Percentiles rank a stretch among this genome's conserved stretches.
These are phyloP conservation scores for Philopedon plagiatum DNA, from an alignment of 2,888 invertebrate genomes.

Conservation along the genomic window DNA sequence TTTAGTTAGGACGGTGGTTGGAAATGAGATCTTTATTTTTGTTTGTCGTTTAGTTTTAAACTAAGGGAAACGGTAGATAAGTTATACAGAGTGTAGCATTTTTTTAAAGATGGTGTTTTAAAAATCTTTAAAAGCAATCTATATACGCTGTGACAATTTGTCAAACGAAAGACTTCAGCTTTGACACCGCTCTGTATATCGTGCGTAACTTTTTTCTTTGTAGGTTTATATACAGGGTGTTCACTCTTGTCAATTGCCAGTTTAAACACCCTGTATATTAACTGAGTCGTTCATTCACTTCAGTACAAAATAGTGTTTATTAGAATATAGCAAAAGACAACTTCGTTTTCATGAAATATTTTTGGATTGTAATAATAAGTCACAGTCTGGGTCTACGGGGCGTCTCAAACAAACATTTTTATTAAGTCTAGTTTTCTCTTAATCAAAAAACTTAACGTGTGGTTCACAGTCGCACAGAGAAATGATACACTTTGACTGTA, in stretches of 20 bases:
- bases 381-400: conserved; percentile 18
- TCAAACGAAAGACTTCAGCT: too few relatives aligned
- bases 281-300: neutral
- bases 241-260: neutral
- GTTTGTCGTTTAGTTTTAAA: neutral
- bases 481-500: too few relatives aligned
- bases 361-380: conserved; percentile 13
- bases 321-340: conserved; percentile 26
- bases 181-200: neutral
- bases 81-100: neutral
- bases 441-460: neutral
- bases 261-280: conserved; percentile 4
- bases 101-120: neutral
- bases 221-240: neutral
- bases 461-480: too few relatives aligned
- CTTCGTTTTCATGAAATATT: conserved; percentile 20
- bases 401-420: neutral
- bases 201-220: neutral
- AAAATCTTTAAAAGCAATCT: too few relatives aligned
- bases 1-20: neutral
- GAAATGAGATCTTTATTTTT: neutral
- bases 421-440: neutral
- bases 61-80: neutral
- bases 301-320: conserved; percentile 13
- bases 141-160: too few relatives aligned